phyloP scores from a whole-genome alignment of 2,113 vertebrate genomes.

The Psilopogon haemacephalus region DNA sequence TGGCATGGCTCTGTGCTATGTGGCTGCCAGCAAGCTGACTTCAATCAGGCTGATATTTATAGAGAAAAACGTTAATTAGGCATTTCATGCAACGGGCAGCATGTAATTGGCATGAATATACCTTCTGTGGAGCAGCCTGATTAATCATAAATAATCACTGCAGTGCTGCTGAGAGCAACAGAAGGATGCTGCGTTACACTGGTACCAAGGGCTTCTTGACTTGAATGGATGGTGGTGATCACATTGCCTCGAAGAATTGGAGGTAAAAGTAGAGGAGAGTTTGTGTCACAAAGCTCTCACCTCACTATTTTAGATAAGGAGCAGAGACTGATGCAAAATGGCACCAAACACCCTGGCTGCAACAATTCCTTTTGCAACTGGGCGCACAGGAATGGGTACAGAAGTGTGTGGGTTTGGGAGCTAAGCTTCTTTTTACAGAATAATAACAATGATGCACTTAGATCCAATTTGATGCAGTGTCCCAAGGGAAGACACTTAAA shows the following conservation, averaged over 20 bases:
- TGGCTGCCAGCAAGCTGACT: neutral
- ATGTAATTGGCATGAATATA: neutral
- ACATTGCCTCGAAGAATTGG: neutral
- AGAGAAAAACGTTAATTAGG: conserved; percentile 30
- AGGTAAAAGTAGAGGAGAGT: neutral
- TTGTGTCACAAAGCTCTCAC: neutral
- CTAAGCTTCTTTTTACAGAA: neutral
- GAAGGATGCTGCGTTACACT: neutral
- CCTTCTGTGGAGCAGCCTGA: neutral
- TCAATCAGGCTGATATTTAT: neutral
- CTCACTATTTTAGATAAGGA: neutral
- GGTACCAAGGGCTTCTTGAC: neutral
- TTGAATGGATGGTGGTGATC: neutral
- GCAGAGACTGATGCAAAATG: neutral
- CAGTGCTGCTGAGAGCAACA: neutral
- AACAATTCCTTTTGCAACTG: neutral
- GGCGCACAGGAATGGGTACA: neutral
- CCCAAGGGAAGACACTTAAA: neutral
- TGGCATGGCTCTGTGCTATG: neutral
- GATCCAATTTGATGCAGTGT: fast-evolving
- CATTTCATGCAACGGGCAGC: conserved; percentile 1
- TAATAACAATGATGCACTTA: neutral
- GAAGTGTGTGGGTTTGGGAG: neutral
- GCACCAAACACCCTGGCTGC: neutral
- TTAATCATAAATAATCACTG: neutral